phyloP scores from a whole-genome alignment of 2,888 invertebrate genomes.

The Tipula lateralis region DNA sequence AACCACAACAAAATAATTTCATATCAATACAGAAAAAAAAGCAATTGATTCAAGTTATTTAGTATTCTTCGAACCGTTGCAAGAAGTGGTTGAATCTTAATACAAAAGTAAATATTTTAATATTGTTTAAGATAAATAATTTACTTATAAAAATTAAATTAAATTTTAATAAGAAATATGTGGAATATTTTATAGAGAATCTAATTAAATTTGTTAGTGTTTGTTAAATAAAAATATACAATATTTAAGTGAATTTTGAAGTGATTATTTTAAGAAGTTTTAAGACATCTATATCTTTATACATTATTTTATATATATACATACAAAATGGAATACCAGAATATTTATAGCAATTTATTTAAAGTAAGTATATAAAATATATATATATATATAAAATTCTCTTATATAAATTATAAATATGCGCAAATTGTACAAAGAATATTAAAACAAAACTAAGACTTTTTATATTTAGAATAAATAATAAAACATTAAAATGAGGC shows the following conservation, averaged over 20 bases:
- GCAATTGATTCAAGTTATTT: not conserved
- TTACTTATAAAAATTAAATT: not conserved
- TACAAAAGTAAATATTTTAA: not conserved
- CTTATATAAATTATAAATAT: not conserved
- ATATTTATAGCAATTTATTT: slow-evolving; percentile 47
- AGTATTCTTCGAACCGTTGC: slow-evolving; percentile 19
- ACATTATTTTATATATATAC: not conserved
- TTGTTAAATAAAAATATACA: not conserved
- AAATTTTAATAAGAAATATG: not conserved
- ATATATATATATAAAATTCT: not conserved
- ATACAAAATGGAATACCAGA: slow-evolving; percentile 48
- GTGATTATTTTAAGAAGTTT: not conserved
- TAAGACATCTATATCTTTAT: not conserved
- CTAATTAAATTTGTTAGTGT: not conserved
- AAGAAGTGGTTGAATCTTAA: not conserved
- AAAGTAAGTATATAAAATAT: slow-evolving; percentile 45
- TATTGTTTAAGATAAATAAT: not conserved
- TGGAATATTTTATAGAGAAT: not conserved
- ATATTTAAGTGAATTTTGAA: not conserved
- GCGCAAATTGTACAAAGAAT: not conserved
- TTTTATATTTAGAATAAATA: not conserved
- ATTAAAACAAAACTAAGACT: not conserved
- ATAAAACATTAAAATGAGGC: not conserved
- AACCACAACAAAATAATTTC: not conserved
- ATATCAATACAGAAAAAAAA: not conserved